phyloP scores from a whole-genome alignment of 2,888 invertebrate species.

The Synergus umbraculus region DNA sequence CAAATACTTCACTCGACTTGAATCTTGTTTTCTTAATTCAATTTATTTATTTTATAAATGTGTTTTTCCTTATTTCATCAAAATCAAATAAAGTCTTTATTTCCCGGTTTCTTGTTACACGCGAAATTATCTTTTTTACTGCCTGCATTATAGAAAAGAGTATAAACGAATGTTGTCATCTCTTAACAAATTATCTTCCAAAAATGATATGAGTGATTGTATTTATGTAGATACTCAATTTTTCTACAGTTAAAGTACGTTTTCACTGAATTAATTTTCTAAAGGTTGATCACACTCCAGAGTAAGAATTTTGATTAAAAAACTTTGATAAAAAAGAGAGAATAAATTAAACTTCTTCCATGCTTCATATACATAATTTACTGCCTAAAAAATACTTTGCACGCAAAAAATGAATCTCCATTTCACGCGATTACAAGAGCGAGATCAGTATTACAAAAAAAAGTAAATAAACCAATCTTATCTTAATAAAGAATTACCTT shows the following conservation, averaged over 20 bases:
- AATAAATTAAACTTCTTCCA: background rate
- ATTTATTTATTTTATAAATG: background rate
- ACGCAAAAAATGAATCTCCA: background rate
- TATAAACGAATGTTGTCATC: too few species aligned
- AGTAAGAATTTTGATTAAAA: too few species aligned
- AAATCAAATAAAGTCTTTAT: background rate
- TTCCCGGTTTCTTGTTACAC: background rate
- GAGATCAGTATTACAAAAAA: background rate
- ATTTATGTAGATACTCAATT: too few species aligned
- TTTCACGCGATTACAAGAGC: background rate
- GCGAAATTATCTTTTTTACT: background rate
- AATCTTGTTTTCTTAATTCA: background rate
- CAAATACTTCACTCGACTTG: background rate
- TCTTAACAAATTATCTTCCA: too few species aligned
- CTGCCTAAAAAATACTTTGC: background rate
- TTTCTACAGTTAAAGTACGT: too few species aligned
- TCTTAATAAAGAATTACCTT: constrained; percentile 19
- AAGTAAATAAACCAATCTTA: background rate
- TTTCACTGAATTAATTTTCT: too few species aligned
- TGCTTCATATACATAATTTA: background rate
- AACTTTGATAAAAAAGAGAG: background rate
- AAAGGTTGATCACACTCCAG: too few species aligned
- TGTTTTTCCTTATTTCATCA: background rate
- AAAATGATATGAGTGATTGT: too few species aligned
- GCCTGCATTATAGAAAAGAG: too few species aligned